Conservation (phyloP, 2,888 invertebrate species). For the Chalcis sispes region DNA sequence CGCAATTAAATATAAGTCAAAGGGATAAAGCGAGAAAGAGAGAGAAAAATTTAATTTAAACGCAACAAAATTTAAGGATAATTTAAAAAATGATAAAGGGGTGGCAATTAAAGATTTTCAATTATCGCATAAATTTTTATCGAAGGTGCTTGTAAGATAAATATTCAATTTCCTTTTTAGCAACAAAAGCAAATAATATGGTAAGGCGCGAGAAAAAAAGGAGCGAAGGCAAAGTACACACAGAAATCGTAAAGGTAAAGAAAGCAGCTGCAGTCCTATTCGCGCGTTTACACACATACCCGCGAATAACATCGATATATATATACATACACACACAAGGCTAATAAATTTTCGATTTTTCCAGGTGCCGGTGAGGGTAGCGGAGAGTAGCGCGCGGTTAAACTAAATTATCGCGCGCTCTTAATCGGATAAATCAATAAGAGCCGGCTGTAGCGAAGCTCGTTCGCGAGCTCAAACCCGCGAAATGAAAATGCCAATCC, state of each 20-base stretch:
- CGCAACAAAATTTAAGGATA: too few relatives aligned
- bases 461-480: not conserved
- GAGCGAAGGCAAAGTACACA: not conserved
- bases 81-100: too few relatives aligned
- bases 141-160: constrained; percentile 31
- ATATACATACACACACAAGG: not conserved
- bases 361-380: too few relatives aligned
- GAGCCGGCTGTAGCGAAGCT: not conserved
- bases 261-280: not conserved
- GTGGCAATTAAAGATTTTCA: constrained; percentile 17
- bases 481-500: constrained; percentile 30
- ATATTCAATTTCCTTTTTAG: constrained; percentile 12
- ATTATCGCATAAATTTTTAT: constrained; percentile 14
- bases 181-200: constrained; percentile 5
- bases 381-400: constrained; percentile 30
- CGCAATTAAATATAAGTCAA: too few relatives aligned
- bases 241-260: constrained; percentile 28
- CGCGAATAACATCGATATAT: not conserved
- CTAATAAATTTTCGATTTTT: constrained; percentile 46
- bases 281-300: too few relatives aligned
- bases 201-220: too few relatives aligned
- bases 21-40: too few relatives aligned
- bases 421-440: constrained; percentile 48
- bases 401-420: constrained; percentile 29
- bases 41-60: too few relatives aligned